A percentile compares a stretch with the other conserved stretches of the same genome.
Conservation (phyloP, 1,140 invertebrate species). For the Plutomurus gul region DNA sequence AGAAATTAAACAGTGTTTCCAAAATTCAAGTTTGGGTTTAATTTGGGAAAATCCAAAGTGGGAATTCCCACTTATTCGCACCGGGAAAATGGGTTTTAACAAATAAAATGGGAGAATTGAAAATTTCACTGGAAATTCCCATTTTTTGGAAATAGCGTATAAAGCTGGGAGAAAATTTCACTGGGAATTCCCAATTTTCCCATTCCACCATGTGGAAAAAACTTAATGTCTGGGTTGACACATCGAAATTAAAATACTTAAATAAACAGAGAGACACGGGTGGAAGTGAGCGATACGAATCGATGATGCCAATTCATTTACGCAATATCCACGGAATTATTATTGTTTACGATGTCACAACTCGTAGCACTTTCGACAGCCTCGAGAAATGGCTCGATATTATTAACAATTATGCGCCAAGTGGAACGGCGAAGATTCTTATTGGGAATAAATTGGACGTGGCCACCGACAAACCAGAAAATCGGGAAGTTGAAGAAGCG, state of each 20-base stretch:
- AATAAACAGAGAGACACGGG: slow-evolving; percentile 37
- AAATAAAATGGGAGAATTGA: no score
- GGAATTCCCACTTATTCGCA: no score
- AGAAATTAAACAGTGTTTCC: slow-evolving; percentile 82
- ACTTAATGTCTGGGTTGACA: no score
- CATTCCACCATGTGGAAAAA: no score
- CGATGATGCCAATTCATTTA: slow-evolving; percentile 80
- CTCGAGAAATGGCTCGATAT: slow-evolving; percentile 86
- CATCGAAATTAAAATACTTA: slow-evolving; percentile 61
- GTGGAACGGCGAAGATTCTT: slow-evolving; percentile 85
- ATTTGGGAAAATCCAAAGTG: no score
- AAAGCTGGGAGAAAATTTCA: no score
- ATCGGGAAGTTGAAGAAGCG: neutral
- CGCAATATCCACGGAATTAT: slow-evolving; percentile 90
- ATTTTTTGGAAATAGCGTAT: no score
- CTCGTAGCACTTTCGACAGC: slow-evolving; percentile 84
- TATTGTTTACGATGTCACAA: slow-evolving; percentile 89
- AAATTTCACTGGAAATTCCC: no score
- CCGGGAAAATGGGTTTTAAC: no score
- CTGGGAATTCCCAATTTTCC: no score
- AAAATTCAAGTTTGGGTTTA: no score
- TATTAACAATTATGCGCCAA: slow-evolving; percentile 81
- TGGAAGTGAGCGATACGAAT: slow-evolving; percentile 87
- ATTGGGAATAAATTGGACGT: slow-evolving; percentile 71
- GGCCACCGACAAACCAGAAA: slow-evolving; percentile 55